Conservation (phyloP, 2,888 invertebrate species). For the Phymatocera aterrima region DNA sequence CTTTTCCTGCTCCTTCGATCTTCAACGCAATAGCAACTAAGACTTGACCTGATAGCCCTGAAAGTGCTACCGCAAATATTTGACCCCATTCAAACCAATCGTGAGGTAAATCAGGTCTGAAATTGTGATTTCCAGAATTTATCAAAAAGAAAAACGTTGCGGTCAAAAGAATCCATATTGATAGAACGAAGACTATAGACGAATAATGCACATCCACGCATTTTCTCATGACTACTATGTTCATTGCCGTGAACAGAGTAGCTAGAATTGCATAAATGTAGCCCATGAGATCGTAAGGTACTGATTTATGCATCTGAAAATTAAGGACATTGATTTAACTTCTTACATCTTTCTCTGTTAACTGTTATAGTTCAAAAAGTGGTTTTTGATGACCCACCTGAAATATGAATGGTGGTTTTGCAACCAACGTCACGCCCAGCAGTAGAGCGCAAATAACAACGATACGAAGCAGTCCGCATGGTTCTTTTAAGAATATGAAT, state of each 20-base stretch:
- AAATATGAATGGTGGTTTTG: slow-evolving; percentile 75
- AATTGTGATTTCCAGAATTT: slow-evolving; percentile 59
- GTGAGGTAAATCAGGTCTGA: slow-evolving; percentile 58
- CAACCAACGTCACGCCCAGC: slow-evolving; percentile 73
- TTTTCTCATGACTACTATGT: slow-evolving; percentile 75
- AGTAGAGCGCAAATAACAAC: slow-evolving; percentile 73
- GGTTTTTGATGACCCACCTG: slow-evolving; percentile 61
- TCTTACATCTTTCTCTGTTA: not conserved
- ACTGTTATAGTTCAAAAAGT: not conserved
- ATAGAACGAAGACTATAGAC: slow-evolving; percentile 73
- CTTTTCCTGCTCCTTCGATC: slow-evolving; percentile 75
- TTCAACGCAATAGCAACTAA: slow-evolving; percentile 74
- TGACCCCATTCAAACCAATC: slow-evolving; percentile 68
- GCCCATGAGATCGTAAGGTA: slow-evolving; percentile 72
- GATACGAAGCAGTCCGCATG: slow-evolving; percentile 74
- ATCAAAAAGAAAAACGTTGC: slow-evolving; percentile 66
- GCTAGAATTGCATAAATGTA: slow-evolving; percentile 73
- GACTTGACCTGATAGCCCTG: slow-evolving; percentile 74
- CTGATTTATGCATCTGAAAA: slow-evolving; percentile 61
- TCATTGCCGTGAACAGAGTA: slow-evolving; percentile 74
- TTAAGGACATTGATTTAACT: not conserved
- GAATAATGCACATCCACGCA: slow-evolving; percentile 75
- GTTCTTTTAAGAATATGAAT: slow-evolving; percentile 73
- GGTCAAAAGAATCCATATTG: slow-evolving; percentile 71
- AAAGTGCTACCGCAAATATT: slow-evolving; percentile 66